phyloP scores from a whole-genome alignment of 2,797 vertebrate genomes.

The Pogoniulus pusillus region DNA sequence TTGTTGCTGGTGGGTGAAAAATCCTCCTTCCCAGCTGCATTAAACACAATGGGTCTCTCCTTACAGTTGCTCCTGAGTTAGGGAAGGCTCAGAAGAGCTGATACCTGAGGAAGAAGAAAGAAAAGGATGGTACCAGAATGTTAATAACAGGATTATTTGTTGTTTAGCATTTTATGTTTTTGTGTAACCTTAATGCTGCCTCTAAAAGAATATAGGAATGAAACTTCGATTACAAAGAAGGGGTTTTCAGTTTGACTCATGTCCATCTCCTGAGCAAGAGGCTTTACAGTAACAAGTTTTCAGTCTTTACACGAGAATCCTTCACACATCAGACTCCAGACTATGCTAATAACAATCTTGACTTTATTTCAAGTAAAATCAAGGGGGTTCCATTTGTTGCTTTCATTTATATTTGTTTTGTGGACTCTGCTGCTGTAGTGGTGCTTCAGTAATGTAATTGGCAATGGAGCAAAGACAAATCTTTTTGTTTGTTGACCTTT shows the following conservation, averaged over 20 bases:
- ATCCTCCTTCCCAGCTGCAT: not conserved
- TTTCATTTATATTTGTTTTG: not conserved
- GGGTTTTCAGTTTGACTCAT: accelerated
- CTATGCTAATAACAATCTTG: not conserved
- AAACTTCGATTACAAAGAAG: not conserved
- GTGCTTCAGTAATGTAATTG: not conserved
- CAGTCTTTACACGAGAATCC: not conserved
- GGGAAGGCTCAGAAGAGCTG: not conserved
- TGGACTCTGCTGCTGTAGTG: not conserved
- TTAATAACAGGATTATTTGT: not conserved
- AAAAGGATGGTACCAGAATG: not conserved
- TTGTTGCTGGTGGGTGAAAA: not conserved
- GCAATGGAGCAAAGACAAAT: not conserved
- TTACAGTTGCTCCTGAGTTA: not conserved
- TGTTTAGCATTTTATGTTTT: not conserved
- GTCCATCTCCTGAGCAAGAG: not conserved
- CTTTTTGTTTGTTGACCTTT: conserved; percentile 12
- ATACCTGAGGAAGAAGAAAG: not conserved
- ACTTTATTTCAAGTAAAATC: not conserved
- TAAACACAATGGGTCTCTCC: not conserved
- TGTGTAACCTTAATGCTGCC: not conserved
- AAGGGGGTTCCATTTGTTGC: not conserved
- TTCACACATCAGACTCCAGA: not conserved
- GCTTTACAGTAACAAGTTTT: not conserved
- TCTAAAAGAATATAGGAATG: not conserved